Base-by-base conservation (phyloP, 2,888 invertebrate genomes). In the Helicoverpa assulta region DNA sequence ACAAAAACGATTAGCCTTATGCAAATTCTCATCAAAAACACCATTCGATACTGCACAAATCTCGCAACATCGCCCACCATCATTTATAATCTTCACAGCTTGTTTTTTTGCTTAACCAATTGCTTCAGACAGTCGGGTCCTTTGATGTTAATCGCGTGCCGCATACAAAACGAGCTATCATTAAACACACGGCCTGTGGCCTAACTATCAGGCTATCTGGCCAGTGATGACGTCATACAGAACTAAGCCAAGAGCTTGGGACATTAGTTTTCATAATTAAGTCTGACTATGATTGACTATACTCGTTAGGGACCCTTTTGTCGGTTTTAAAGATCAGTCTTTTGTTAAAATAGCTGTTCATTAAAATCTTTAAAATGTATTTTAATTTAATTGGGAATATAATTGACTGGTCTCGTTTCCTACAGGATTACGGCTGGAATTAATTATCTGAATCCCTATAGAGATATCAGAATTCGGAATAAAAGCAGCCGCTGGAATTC, bases 261-360 rank as follows among this genome's bases (percentile, higher is more conserved):
- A 80, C 80, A 86, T 87, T 87, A 87, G 81, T 72, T 72, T 67
- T 68, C 80, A 76, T 85, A 86, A 89, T 88, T 90, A 85, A 74
- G 76, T 80, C 73, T 69, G 85, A 81, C 85, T 80, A 76, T 86
- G 84, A 86, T 86, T 81, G 76, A 80, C 65, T 81, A 64, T 43
- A 62, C 47, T 59, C 62, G 54, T 67, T 67, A 62, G 51, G 56
- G 69, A 57, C 77, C 76, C 76, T 76, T 77, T 73, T 78, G 74
- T 78, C 74, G 63, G 73, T 70, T 60, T 62, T 18, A 58, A 54
- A 61, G 19, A 66, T 12, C 12, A 26, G n/a, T 47, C n/a, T 29
- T n/a, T n/a, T 19, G 12, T 67, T 33, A 16, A 29, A 57, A 57
- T 33, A 5, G 52, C 8, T 64, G n/a, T 53, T 19, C 19, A 40